Base-by-base conservation (phyloP, 2,888 invertebrate genomes). In the Drosophila pullipes region DNA sequence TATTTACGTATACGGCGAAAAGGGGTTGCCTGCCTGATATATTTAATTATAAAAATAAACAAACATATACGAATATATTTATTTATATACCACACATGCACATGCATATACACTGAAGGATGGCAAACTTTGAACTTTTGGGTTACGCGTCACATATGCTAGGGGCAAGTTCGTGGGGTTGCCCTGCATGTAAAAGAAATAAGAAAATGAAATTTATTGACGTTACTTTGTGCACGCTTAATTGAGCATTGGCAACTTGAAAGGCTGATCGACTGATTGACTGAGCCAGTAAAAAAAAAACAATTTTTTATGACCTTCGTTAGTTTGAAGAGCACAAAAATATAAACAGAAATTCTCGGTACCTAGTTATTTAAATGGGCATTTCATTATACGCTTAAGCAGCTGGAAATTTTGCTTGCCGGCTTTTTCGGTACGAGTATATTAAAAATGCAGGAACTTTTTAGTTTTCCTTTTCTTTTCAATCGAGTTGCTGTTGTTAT, bases 11-110 rank as follows among this genome's bases (percentile, higher is more conserved):
- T 54, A 22, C 64, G 60, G 55, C 75, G 54, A 67, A 75, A 86
- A 72, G 90, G 87, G 87, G 87, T 88, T 90, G 78, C 44, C 49
- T 77, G 67, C 69, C 66, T 65, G 69, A 78, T 83, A 77, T 76
- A 88, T 88, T 87, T 90, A 87, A 87, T 88, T 87, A 85, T 88
- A 89, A 73, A 83, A 87, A 88, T 85, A 87, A 83, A 83, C 69
- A 70, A 31, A 69, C 72, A 60, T 22, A 57, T 39, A 31, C 53
- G 31, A 4, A 60, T 35, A 50, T 64, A 62, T 61, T 57, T 62
- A 62, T 57, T 59, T 69, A 33, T 69, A 54, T 47, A 47, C 52
- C 58, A 31, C 22, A 35, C 63, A 67, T 58, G 52, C 54, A 57
- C 54, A 69, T 57, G 58, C 65, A 63, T 69, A 58, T 74, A 33